Base-by-base conservation (phyloP, 2,113 vertebrate genomes). In the Hyperoodon ampullatus region DNA sequence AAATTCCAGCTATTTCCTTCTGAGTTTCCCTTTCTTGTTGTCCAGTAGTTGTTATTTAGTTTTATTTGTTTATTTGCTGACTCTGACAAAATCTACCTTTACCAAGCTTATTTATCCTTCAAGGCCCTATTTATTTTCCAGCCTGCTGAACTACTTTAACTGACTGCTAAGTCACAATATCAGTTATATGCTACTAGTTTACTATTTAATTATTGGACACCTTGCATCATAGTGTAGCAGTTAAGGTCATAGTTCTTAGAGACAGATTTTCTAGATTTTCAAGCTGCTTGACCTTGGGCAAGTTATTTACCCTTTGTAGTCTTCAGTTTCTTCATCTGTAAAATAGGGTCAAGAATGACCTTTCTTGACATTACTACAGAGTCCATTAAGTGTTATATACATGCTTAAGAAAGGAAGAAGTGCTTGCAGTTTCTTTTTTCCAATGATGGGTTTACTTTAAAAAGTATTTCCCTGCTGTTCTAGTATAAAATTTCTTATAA, bases 401-500 rank as follows among this genome's bases (percentile, higher is more conserved):
- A 47, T 90, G 39, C 39, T 78, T 19, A 78, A 92, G 44, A 47
- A 74, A 21, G 61, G 21, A 92, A 81, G 24, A 83, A 16, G 24
- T 11, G 6, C 21, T 71, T 39, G 5, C 5, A 30, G 30, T 33
- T 74, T 93, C 33, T 92, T 78, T 97, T 65, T 80, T 60, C 23
- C 63, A 87, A 26, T n/a, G 10, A 74, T 44, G 6, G 30, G 60
- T 74, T 94, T 71, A 68, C 60, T 89, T 97, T 86, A 82, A 26
- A 77, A 96, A 90, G 60, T 44, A 72, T 72, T 95, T 66, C 15
- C 42, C 58, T 93, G 26, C 42, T 75, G 5, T 13, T 58, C 65
- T 47, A 72, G 6, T 47, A 63, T 14, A 88, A 50, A 91, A 42
- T 78, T 91, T 88, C 35, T 77, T 85, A n/a, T 26, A 81, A 88